Base-by-base conservation (phyloP, 2,888 invertebrate genomes). In the Platerodrilus igneus region DNA sequence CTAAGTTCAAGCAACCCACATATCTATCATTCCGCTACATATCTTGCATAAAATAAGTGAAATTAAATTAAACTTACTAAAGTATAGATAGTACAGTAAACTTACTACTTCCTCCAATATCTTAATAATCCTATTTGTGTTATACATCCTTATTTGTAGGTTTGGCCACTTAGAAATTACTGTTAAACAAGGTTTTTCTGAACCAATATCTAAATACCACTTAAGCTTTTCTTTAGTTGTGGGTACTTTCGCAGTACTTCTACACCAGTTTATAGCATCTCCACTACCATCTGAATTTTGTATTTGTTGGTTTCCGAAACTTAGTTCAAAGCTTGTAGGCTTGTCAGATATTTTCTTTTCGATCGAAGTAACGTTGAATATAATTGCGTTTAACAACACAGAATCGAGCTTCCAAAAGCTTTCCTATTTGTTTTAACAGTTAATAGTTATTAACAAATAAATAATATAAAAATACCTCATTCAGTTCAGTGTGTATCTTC, bases 351-450 rank as follows among this genome's bases (percentile, higher is more conserved):
- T 66, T 34, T 70, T 72, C 45, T 68, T 73, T 57, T 81, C 78
- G 35, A 87, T 73, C 77, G 82, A 79, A 1, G 77, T 79, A 0
- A 78, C 76, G 57, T 84, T 82, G 38, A 81, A 73, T 19, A 86
- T 64, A 5, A 78, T 71, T 4, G 77, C 79, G 47, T 77, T 78
- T 16, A 86, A 61, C 30, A 78, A 72, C 51, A 82, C 78, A 44
- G 81, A 77, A 52, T 84, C 81, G 13, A 68, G 67, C 1, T 66
- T 62, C 69, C 83, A 84, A 13, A 43, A 23, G 17, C 29, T 25
- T 3, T 17, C 2, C 42, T 37, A 36, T 22, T 9, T 4, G 22
- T 9, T 22, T 8, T 22, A 22, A 22, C 4, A 22, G 10, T 10
- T 22, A 9, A 9, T 9, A n/a, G 15, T 11, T 20, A 6, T 21